Conservation (phyloP, 1,140 invertebrate species). For the Lordiphosa mommai region DNA sequence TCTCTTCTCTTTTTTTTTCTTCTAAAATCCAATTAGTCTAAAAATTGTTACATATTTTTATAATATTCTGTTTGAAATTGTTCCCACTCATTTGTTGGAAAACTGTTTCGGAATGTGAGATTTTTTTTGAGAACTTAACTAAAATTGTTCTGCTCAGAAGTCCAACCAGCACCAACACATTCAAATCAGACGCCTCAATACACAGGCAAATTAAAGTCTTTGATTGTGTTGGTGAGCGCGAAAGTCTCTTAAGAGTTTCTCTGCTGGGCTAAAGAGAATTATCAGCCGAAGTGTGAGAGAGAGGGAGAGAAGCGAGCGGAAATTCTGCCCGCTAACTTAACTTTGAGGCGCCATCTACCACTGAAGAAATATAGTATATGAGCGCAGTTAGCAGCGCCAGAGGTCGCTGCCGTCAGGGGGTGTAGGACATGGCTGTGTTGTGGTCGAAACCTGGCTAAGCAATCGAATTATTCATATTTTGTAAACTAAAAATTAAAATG, state of each 20-base stretch:
- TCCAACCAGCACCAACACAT: slow-evolving; percentile 49
- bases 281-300: slow-evolving; percentile 1
- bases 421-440: slow-evolving; percentile 13
- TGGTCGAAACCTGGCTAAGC: slow-evolving; percentile 10
- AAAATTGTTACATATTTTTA: background rate
- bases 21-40: slow-evolving; percentile 3
- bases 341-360: slow-evolving; percentile 44
- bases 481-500: background rate
- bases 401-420: slow-evolving; percentile 34
- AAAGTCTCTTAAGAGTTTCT: slow-evolving; percentile 25
- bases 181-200: slow-evolving; percentile 61
- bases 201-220: slow-evolving; percentile 10
- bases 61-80: background rate
- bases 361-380: slow-evolving; percentile 7
- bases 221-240: slow-evolving; percentile 37
- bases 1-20: background rate
- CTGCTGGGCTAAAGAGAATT: background rate
- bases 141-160: slow-evolving; percentile 49
- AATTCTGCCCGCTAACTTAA: background rate
- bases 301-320: too few species aligned
- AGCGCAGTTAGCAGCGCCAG: slow-evolving; percentile 28
- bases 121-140: slow-evolving; percentile 15
- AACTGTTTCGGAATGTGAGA: slow-evolving; percentile 46
- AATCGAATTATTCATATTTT: background rate
- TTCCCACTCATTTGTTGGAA: background rate